Percentiles rank a stretch among this genome's conserved stretches.
Evolutionary conservation across 2,888 invertebrate genomes (phyloP).

Genomic region (Archaeoteleia sp.): DNA sequence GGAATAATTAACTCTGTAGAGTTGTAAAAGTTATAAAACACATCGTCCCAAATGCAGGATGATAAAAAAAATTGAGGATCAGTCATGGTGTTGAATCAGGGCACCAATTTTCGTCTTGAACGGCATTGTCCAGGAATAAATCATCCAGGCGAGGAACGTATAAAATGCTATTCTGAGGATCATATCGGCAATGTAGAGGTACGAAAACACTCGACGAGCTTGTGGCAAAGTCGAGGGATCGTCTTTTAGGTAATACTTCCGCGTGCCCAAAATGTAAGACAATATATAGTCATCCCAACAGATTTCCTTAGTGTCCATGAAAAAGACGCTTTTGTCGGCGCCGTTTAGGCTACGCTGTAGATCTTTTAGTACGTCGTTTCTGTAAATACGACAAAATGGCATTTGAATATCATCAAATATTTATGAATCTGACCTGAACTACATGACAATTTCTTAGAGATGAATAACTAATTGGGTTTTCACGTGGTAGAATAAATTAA

Average conservation of each 20-base stretch:
- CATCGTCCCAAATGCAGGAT: too few relatives aligned
- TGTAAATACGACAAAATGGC: too few relatives aligned
- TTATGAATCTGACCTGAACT: too few relatives aligned
- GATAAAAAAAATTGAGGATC: too few relatives aligned
- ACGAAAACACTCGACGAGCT: slow-evolving; percentile 79
- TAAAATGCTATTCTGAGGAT: slow-evolving; percentile 56
- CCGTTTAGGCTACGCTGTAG: slow-evolving; percentile 61
- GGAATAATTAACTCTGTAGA: too few relatives aligned
- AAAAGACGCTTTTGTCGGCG: slow-evolving; percentile 74
- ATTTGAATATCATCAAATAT: too few relatives aligned
- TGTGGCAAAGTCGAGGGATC: slow-evolving; percentile 84
- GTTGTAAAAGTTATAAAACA: slow-evolving; percentile 3
- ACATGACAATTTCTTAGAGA: too few relatives aligned
- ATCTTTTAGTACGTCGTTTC: slow-evolving; percentile 62
- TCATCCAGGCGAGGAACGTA: slow-evolving; percentile 60
- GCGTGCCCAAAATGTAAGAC: slow-evolving; percentile 87
- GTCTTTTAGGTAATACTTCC: slow-evolving; percentile 90
- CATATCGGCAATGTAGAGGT: slow-evolving; percentile 63
- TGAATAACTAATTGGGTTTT: too few relatives aligned
- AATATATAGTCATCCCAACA: slow-evolving; percentile 81
- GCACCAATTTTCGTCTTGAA: slow-evolving; percentile 45
- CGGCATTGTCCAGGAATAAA: slow-evolving; percentile 59
- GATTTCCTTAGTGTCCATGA: slow-evolving; percentile 75
- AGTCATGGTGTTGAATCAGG: slow-evolving; percentile 46
- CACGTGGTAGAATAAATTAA: too few relatives aligned